These are phyloP conservation scores for Gephyroberyx darwinii DNA, from an alignment of 2,797 vertebrate genomes.

Conservation along the genomic window DNA sequence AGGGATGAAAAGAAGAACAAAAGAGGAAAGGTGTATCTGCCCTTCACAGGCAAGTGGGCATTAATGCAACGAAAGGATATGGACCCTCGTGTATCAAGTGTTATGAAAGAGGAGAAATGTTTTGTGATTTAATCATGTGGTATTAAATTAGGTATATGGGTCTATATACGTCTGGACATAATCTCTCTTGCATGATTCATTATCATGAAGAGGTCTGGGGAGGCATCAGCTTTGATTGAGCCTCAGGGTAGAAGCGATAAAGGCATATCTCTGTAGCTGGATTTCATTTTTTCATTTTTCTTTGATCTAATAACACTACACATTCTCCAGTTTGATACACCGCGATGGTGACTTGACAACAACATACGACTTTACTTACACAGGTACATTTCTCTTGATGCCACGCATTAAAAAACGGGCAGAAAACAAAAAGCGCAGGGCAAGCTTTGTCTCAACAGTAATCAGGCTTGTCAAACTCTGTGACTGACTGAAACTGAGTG, in stretches of 20 bases:
- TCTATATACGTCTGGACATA: background rate
- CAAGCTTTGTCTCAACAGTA: no score
- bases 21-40: conserved; percentile 17
- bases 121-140: conserved; percentile 42
- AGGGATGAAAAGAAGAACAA: conserved; percentile 44
- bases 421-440: no score
- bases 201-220: background rate
- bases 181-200: conserved; percentile 17
- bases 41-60: conserved; percentile 25
- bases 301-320: background rate
- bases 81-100: conserved; percentile 18
- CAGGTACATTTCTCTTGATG: background rate
- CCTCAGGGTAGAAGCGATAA: background rate
- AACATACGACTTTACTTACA: background rate
- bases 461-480: no score
- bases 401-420: background rate
- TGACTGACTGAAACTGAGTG: no score
- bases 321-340: background rate
- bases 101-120: conserved; percentile 40
- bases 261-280: conserved; percentile 11
- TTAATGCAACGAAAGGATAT: conserved; percentile 15
- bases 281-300: conserved; percentile 1
- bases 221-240: conserved; percentile 25
- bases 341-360: background rate
- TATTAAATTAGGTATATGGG: conserved; percentile 16